Percentiles rank a stretch among this genome's conserved stretches.
Evolutionary conservation across 1,140 invertebrate species (phyloP).

Genomic region (Bombus consobrinus): DNA sequence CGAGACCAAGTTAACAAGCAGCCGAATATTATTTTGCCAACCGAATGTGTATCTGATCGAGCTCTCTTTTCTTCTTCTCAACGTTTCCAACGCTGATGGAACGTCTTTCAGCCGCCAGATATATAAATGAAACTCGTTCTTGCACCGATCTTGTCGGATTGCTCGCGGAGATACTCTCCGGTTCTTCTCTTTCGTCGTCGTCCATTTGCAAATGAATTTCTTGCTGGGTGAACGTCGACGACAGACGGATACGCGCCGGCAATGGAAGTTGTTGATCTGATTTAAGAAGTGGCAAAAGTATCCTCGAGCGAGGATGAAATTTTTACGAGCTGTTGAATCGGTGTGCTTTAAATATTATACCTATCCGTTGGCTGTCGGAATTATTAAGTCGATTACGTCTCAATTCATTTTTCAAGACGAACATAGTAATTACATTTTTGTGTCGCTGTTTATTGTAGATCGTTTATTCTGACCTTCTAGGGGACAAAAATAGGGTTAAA

Average conservation of each 20-base stretch:
- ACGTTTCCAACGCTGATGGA: not conserved
- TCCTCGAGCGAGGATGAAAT: not conserved
- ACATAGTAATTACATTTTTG: too few species aligned
- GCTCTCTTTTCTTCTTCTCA: not conserved
- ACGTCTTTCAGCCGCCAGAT: conserved; percentile 1
- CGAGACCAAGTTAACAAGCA: too few species aligned
- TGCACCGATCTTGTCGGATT: not conserved
- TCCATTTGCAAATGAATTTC: conserved; percentile 44
- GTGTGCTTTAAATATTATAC: not conserved
- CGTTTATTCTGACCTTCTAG: too few species aligned
- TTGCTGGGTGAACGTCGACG: not conserved
- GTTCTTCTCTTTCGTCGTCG: not conserved
- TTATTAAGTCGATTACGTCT: not conserved
- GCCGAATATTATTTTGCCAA: not conserved
- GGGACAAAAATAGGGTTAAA: too few species aligned
- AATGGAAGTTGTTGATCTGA: not conserved
- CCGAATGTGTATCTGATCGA: conserved; percentile 17
- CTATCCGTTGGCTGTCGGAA: not conserved
- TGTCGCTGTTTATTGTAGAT: too few species aligned
- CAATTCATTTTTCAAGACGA: not conserved
- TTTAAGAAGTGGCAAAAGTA: not conserved
- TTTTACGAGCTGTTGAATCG: not conserved
- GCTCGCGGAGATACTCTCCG: not conserved
- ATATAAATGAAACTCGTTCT: conserved; percentile 11
- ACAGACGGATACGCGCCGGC: not conserved